Conservation (phyloP, 2,888 invertebrate genomes). For the Sepiola atlantica region DNA sequence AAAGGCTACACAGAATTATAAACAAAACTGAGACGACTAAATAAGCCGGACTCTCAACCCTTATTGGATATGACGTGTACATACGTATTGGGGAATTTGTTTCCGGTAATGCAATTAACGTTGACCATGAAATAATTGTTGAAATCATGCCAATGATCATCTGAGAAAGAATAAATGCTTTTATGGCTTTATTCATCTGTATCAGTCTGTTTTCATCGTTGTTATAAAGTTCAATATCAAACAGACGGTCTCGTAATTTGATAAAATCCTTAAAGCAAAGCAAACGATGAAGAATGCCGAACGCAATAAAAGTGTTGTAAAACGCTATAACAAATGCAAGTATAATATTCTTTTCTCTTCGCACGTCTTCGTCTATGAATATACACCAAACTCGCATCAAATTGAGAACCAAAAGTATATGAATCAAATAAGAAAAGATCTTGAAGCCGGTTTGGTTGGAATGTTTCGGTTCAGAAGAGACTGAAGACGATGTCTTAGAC, state of each 20-base stretch:
- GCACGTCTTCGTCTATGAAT: neutral
- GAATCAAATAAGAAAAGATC: neutral
- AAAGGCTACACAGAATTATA: no score
- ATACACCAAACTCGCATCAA: no score
- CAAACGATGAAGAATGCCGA: no score
- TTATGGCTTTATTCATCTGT: no score
- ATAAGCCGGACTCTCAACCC: no score
- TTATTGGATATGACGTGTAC: no score
- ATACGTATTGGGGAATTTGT: no score
- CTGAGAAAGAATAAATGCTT: neutral
- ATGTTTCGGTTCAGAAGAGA: neutral
- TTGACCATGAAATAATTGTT: neutral
- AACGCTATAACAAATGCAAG: neutral
- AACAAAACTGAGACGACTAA: no score
- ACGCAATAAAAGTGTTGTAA: neutral
- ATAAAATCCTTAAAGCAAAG: no score
- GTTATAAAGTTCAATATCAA: no score
- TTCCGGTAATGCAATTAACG: neutral
- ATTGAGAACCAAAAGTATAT: neutral
- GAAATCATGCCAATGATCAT: neutral
- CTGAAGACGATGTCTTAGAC: neutral
- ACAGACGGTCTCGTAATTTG: no score
- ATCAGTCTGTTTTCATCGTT: no score
- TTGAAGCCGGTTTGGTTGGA: neutral
- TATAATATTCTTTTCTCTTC: neutral